Evolutionary conservation across 2,113 vertebrate genomes (phyloP).

Genomic region (Spermophilus dauricus): DNA sequence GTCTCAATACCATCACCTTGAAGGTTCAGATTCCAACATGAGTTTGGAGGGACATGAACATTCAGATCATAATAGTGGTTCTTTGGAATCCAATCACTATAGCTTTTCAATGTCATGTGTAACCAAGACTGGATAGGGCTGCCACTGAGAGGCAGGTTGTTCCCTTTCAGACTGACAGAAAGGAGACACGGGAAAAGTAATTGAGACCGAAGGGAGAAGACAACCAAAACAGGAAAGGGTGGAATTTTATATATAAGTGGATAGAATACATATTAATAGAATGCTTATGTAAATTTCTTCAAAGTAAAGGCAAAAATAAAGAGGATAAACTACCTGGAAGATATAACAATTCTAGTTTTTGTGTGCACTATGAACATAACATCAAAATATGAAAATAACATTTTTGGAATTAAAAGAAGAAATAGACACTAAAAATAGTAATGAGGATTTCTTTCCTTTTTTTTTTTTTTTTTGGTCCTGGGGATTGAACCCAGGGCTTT

Average conservation of each 20-base stretch:
- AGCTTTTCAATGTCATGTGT: neutral
- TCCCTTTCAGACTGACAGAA: neutral
- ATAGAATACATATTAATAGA: neutral
- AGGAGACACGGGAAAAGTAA: neutral
- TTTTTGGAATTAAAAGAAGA: neutral
- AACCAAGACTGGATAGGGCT: neutral
- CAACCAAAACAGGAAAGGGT: neutral
- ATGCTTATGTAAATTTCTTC: neutral
- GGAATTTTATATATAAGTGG: neutral
- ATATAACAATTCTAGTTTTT: neutral
- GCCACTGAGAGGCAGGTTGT: neutral
- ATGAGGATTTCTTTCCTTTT: neutral
- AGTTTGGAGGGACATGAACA: neutral
- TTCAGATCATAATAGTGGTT: neutral
- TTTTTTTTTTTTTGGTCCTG: no score
- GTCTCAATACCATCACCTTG: neutral
- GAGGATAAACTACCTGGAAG: neutral
- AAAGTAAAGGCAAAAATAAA: neutral
- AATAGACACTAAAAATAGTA: neutral
- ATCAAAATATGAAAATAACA: neutral
- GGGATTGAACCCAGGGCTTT: no score
- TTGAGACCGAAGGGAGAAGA: neutral
- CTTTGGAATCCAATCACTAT: neutral
- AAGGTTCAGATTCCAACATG: neutral
- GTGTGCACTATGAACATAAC: neutral